Evolutionary conservation across 1,140 invertebrate genomes (phyloP).

Genomic region (Drosophila tani): DNA sequence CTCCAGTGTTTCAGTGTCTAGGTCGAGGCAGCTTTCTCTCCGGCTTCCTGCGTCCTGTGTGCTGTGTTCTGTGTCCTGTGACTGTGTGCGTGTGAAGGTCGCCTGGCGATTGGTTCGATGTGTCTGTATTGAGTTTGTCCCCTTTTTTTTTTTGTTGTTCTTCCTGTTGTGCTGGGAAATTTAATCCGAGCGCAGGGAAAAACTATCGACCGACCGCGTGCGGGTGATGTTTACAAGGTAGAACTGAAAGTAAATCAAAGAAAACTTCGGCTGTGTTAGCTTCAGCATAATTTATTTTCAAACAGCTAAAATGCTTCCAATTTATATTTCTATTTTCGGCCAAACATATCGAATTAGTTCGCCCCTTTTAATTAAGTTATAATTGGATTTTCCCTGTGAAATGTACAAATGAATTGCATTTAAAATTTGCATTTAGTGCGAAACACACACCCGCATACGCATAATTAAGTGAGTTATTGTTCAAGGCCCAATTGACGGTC

Average conservation of each 20-base stretch:
- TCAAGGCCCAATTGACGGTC: conserved; percentile 57
- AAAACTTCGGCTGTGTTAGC: not conserved
- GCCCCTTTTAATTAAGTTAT: not conserved
- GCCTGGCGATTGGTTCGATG: conserved; percentile 29
- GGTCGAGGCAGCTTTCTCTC: conserved; percentile 72
- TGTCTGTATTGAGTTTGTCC: conserved; percentile 31
- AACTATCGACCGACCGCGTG: conserved; percentile 26
- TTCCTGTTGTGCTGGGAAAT: not conserved
- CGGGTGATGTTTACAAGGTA: conserved; percentile 10
- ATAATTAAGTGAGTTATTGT: conserved; percentile 68
- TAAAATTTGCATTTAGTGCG: not conserved
- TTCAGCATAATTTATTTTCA: not conserved
- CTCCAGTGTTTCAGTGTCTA: conserved; percentile 68
- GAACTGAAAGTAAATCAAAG: not conserved
- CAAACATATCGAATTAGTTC: not conserved
- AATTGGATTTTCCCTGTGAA: not conserved
- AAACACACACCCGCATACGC: conserved; percentile 14
- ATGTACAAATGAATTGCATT: not conserved
- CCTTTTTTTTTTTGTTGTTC: not conserved
- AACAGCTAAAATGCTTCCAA: not conserved
- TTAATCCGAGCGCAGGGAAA: not conserved
- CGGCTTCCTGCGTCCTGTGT: conserved; percentile 7
- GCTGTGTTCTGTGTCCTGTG: conserved; percentile 8
- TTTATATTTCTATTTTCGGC: not conserved
- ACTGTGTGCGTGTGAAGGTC: conserved; percentile 48